Evolutionary conservation across 2,797 vertebrate genomes (phyloP).

Genomic region (Morus bassanus): DNA sequence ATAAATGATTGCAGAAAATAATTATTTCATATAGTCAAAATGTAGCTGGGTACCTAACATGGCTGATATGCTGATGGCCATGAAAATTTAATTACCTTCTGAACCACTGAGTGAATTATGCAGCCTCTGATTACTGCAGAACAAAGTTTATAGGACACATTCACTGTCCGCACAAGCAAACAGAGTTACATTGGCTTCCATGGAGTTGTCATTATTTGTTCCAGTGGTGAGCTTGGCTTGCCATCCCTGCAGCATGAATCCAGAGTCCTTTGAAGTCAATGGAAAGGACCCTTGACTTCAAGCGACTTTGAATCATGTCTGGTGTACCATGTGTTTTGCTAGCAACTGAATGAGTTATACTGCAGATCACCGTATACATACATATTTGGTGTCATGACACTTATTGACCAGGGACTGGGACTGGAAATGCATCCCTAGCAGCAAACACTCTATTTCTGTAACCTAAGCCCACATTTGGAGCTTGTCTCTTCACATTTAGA

Average conservation of each 20-base stretch:
- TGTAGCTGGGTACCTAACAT: not conserved
- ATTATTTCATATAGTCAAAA: not conserved
- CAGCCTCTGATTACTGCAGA: not conserved
- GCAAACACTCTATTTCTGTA: slow-evolving; percentile 30
- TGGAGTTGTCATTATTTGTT: not conserved
- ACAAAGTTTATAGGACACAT: not conserved
- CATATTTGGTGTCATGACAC: not conserved
- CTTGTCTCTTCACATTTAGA: slow-evolving; percentile 15
- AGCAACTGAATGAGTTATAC: not conserved
- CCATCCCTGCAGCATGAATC: not conserved
- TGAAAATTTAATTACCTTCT: slow-evolving; percentile 33
- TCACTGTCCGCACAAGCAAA: not conserved
- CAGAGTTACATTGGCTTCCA: not conserved
- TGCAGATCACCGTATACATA: not conserved
- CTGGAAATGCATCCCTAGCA: not conserved
- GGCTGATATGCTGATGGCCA: not conserved
- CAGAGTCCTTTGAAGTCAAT: not conserved
- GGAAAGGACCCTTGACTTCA: not conserved
- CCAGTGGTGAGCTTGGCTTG: not conserved
- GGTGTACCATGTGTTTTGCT: not conserved
- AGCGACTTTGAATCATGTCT: not conserved
- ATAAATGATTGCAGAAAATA: not conserved
- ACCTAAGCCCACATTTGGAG: not conserved
- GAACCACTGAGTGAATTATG: not conserved
- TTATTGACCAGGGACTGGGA: not conserved